Evolutionary conservation across 2,888 invertebrate species (phyloP), one percentile per base, ranked within the genome.

Genomic region (Philhelius pedissequus): DNA sequence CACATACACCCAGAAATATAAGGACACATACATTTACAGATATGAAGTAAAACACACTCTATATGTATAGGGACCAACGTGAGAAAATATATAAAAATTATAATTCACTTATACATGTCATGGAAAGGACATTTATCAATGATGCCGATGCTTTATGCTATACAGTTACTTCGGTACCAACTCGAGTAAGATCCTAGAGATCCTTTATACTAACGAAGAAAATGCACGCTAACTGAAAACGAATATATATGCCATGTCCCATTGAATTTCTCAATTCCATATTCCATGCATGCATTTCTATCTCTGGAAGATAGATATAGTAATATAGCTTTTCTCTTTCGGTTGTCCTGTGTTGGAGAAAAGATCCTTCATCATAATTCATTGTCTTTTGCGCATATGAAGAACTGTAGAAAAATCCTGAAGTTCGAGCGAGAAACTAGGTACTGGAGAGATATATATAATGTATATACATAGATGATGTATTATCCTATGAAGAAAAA

Each of bases 31-130:
- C 18, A 38, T 50, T 35, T 15, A 50, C n/a, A 68, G n/a, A 50
- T 22, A n/a, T 6, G 22, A 25, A 58, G 35, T 4, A 35, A 81
- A 5, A 22, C 52, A 77, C 13, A 13, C 11, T 32, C 3, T 48
- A 25, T 1, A 13, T 1, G 9, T 30, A 66, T n/a, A 70, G 50
- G 45, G 45, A 58, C 32, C 71, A 78, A 69, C 69, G 83, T 78
- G 73, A 56, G 69, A 76, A 80, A 75, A 84, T 30, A 60, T 83
- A 83, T 79, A 84, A 80, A 84, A 80, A 84, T 84, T 71, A 84
- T 84, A 80, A 84, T 84, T 84, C 76, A 84, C 84, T 84, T 84
- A 80, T 84, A 84, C 80, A 80, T 84, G 84, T 80, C 84, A 84
- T 75, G 68, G 68, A 45, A 66, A 60, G 80, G 71, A 80, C 80